Evolutionary conservation across 2,888 invertebrate species (phyloP).

Genomic region (Eueremaeus valkanovi): DNA sequence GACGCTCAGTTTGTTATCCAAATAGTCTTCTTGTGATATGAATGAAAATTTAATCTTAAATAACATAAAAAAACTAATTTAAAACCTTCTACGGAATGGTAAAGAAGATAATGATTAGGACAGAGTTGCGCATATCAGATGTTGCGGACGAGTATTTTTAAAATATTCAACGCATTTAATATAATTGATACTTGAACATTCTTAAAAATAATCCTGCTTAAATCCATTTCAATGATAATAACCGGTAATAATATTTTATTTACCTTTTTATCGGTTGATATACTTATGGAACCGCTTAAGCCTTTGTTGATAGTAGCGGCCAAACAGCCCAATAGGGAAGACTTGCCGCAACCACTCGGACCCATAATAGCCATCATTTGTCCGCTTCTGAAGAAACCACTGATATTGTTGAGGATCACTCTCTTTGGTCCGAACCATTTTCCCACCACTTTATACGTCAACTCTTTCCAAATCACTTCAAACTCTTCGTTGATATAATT

Average conservation of each 20-base stretch:
- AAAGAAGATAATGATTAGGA: too few species aligned
- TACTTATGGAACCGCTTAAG: slow-evolving; percentile 9
- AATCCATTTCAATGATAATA: too few species aligned
- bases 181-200: background rate
- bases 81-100: background rate
- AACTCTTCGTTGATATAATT: background rate
- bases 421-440: background rate
- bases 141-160: too few species aligned
- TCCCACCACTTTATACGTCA: background rate
- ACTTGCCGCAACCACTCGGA: slow-evolving; percentile 35
- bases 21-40: slow-evolving; percentile 13
- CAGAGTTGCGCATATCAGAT: too few species aligned
- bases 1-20: background rate
- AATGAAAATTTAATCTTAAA: slow-evolving; percentile 18
- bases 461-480: background rate
- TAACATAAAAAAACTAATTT: background rate
- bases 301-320: background rate
- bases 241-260: too few species aligned
- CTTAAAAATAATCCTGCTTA: too few species aligned
- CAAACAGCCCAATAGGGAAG: slow-evolving; percentile 24
- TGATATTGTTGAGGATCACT: slow-evolving; percentile 31
- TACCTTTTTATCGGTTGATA: background rate
- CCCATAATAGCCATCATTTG: slow-evolving; percentile 37
- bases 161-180: background rate
- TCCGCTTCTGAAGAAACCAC: slow-evolving; percentile 22